A percentile compares a stretch with the other conserved stretches of the same genome.
These are phyloP conservation scores for Jaculus jaculus DNA, from an alignment of 2,113 vertebrate species.

Conservation along the genomic window DNA sequence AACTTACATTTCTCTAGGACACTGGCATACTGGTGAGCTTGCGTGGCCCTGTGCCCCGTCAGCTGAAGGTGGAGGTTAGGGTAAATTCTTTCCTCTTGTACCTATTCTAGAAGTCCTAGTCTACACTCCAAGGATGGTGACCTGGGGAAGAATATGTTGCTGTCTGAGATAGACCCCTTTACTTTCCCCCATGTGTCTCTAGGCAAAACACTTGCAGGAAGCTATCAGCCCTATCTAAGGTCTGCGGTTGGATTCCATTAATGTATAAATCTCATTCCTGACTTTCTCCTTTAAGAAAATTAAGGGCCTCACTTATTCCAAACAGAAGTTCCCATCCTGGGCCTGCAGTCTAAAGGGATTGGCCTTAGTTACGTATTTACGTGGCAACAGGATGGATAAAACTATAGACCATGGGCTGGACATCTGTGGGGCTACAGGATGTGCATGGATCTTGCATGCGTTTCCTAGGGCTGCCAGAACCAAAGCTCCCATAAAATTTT, in stretches of 20 bases:
- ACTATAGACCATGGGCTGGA: not conserved
- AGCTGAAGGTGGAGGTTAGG: not conserved
- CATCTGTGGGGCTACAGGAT: not conserved
- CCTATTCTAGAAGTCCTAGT: not conserved
- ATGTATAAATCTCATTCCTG: not conserved
- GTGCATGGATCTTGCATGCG: not conserved
- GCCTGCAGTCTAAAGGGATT: not conserved
- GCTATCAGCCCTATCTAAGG: not conserved
- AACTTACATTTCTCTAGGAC: not conserved
- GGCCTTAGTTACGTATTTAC: not conserved
- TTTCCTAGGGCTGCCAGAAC: not conserved
- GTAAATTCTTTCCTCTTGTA: not conserved
- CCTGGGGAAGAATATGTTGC: not conserved
- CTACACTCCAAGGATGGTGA: not conserved
- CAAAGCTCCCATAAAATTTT: not conserved
- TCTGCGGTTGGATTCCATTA: not conserved
- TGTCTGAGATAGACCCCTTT: fast-evolving
- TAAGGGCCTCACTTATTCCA: not conserved
- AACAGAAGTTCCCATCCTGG: not conserved
- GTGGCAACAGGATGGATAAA: not conserved
- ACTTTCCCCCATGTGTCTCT: too few species aligned
- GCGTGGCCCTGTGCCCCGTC: not conserved
- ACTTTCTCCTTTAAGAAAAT: not conserved
- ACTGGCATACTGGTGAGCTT: not conserved
- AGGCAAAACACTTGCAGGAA: not conserved